These are phyloP conservation scores for Psilanteris sp. DNA, from an alignment of 1,140 invertebrate species.

Conservation along the genomic window DNA sequence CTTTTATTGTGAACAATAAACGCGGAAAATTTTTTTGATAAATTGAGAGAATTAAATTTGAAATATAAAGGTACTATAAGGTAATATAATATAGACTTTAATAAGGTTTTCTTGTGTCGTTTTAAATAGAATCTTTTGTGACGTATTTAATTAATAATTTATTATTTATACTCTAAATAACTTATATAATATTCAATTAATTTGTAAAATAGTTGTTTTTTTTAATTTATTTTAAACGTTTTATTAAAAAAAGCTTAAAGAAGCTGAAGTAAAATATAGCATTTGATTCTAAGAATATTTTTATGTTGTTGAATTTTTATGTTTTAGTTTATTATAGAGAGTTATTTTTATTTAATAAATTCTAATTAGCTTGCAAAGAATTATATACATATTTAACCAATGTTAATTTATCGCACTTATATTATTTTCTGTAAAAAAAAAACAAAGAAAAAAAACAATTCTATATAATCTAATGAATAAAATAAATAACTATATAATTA, in stretches of 20 bases:
- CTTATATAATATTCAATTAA: conserved; percentile 1
- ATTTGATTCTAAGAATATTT: conserved; percentile 23
- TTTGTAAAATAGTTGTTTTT: conserved; percentile 25
- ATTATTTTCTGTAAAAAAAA: too few species aligned
- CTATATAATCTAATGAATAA: too few species aligned
- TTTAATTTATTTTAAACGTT: conserved; percentile 22
- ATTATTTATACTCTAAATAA: neutral
- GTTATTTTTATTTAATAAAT: too few species aligned
- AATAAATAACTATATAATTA: too few species aligned
- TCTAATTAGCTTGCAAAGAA: too few species aligned
- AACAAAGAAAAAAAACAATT: too few species aligned
- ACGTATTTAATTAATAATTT: too few species aligned
- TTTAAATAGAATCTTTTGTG: too few species aligned
- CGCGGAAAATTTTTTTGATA: neutral
- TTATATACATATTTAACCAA: too few species aligned
- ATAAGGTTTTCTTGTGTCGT: too few species aligned
- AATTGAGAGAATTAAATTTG: neutral
- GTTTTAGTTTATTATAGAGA: too few species aligned
- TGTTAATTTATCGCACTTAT: too few species aligned
- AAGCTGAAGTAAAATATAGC: conserved; percentile 16
- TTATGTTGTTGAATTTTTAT: conserved; percentile 13
- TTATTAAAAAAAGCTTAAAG: conserved; percentile 26
- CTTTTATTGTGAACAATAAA: conserved; percentile 2
- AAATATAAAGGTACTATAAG: conserved; percentile 4
- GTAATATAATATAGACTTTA: conserved; percentile 14